These are phyloP conservation scores for Sebastes hubbsi DNA, from an alignment of 2,797 vertebrate species.

Conservation along the genomic window DNA sequence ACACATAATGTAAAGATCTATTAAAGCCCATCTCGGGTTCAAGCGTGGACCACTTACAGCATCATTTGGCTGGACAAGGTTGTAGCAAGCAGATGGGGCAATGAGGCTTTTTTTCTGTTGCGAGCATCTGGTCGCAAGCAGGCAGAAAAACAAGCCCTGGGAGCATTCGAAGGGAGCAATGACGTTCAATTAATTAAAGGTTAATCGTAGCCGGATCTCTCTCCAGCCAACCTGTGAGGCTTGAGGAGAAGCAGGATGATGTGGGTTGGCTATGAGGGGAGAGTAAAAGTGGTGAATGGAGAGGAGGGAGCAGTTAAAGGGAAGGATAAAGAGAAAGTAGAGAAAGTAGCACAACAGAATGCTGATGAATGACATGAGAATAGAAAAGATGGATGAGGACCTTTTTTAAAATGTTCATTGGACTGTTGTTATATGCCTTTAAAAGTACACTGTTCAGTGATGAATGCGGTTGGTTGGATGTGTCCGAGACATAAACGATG, in stretches of 20 bases:
- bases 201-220: constrained; percentile 67
- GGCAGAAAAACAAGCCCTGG: constrained; percentile 52
- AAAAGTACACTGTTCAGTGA: not conserved
- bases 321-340: not conserved
- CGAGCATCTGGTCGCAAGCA: constrained; percentile 71
- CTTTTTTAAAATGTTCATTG: not conserved
- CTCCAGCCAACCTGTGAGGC: constrained; percentile 27
- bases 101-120: constrained; percentile 31
- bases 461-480: not conserved
- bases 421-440: not conserved
- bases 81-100: constrained; percentile 34
- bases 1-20: constrained; percentile 42
- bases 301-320: not conserved
- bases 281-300: not conserved
- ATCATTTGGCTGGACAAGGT: constrained; percentile 57
- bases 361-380: not conserved
- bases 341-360: not conserved
- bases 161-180: constrained; percentile 45
- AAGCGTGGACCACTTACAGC: constrained; percentile 54
- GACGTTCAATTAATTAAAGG: constrained; percentile 72
- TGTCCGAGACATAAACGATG: not conserved
- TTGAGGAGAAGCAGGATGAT: constrained; percentile 38
- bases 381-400: not conserved
- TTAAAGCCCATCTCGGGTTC: constrained; percentile 61
- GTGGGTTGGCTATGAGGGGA: not conserved